These are phyloP conservation scores for Cryptoblepharus egeriae DNA, from an alignment of 2,797 vertebrate genomes.

Conservation along the genomic window DNA sequence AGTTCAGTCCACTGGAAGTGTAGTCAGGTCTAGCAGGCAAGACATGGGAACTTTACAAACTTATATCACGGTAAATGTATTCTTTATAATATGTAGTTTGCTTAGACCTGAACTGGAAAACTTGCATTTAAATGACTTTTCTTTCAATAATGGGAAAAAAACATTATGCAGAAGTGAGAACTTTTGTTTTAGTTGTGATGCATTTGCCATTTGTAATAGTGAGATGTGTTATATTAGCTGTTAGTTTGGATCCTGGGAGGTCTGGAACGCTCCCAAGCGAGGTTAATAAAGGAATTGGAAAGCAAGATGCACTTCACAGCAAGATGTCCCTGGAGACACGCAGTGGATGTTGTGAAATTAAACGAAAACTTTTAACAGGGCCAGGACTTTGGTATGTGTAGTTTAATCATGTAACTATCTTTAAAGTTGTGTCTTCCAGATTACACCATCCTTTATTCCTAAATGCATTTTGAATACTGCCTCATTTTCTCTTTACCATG, in stretches of 20 bases:
- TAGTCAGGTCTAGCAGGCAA: background rate
- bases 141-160: background rate
- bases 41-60: too few species aligned
- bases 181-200: constrained; percentile 18
- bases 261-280: constrained; percentile 34
- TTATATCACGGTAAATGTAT: background rate
- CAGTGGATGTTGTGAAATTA: background rate
- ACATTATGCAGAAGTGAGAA: constrained; percentile 26
- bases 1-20: background rate
- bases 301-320: background rate
- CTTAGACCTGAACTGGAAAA: background rate
- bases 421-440: background rate
- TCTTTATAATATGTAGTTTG: background rate
- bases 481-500: background rate
- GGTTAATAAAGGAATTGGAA: constrained; percentile 17
- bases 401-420: background rate
- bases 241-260: background rate
- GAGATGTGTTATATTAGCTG: constrained; percentile 50
- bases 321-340: background rate
- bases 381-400: background rate
- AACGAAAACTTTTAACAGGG: background rate
- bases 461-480: background rate
- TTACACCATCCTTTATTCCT: background rate
- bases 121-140: background rate
- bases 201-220: constrained; percentile 52